Percentiles rank a stretch among this genome's conserved stretches.
phyloP scores from a whole-genome alignment of 1,140 invertebrate species.

The Sogatella furcifera region DNA sequence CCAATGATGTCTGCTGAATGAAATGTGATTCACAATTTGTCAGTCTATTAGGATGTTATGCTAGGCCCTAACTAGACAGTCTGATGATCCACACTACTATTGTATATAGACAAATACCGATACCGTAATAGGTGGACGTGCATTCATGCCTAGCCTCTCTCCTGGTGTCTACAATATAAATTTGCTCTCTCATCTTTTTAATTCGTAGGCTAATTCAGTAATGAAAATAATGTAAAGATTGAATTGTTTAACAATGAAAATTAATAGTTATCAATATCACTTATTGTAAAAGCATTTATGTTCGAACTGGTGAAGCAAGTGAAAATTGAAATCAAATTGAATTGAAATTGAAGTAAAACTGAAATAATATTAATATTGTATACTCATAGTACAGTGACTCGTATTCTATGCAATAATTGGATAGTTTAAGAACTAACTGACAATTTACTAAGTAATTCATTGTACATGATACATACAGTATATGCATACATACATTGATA shows the following conservation, averaged over 20 bases:
- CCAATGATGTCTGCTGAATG: too few species aligned
- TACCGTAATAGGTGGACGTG: too few species aligned
- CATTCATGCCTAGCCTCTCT: too few species aligned
- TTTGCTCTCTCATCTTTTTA: too few species aligned
- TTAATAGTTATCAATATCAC: not conserved
- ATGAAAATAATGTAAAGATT: too few species aligned
- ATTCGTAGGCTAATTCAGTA: too few species aligned
- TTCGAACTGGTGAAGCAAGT: not conserved
- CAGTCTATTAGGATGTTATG: too few species aligned
- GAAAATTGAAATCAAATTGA: not conserved
- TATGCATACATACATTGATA: not conserved
- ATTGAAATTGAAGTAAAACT: not conserved
- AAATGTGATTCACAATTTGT: too few species aligned
- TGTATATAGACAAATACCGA: too few species aligned
- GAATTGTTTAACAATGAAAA: not conserved
- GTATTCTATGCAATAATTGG: constrained; percentile 10
- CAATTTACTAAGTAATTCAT: not conserved
- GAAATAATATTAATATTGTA: not conserved
- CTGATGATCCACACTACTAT: too few species aligned
- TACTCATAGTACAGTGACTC: constrained; percentile 8
- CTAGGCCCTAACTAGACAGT: too few species aligned
- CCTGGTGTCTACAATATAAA: too few species aligned
- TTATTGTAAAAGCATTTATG: not conserved
- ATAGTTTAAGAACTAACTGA: not conserved
- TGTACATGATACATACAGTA: not conserved